Evolutionary conservation across 2,888 invertebrate genomes (phyloP).

Genomic region (Taphrorychus bicolor): DNA sequence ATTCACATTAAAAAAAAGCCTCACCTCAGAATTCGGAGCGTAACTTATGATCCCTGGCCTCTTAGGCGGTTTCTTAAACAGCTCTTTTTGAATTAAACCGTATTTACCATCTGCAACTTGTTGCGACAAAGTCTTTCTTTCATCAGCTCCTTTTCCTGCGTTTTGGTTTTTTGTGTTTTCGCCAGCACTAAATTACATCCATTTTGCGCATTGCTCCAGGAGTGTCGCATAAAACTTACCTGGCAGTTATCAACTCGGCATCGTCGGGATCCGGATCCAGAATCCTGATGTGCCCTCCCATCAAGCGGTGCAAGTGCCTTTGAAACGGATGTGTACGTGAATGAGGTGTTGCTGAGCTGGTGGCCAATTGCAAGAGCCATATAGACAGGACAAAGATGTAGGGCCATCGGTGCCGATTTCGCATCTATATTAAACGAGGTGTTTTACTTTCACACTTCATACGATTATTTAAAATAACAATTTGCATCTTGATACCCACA

Average conservation of each 20-base stretch:
- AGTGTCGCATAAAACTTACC: constrained; percentile 21
- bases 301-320: constrained; percentile 69
- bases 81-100: constrained; percentile 85
- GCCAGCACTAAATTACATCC: constrained; percentile 29
- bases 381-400: constrained; percentile 27
- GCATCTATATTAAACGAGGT: constrained; percentile 28
- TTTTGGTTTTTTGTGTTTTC: constrained; percentile 37
- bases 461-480: not conserved
- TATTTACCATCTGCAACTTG: constrained; percentile 92
- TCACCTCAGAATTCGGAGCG: constrained; percentile 75
- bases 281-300: constrained; percentile 70
- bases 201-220: not conserved
- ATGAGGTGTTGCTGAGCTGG: constrained; percentile 13
- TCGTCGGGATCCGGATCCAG: constrained; percentile 56
- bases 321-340: constrained; percentile 47
- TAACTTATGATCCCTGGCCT: constrained; percentile 84
- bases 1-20: not conserved
- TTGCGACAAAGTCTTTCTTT: constrained; percentile 85
- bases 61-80: constrained; percentile 74
- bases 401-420: constrained; percentile 40
- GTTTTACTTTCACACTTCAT: constrained; percentile 5
- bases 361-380: constrained; percentile 22
- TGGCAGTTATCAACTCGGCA: constrained; percentile 47
- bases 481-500: not conserved
- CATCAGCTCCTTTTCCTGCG: constrained; percentile 60